Conservation (phyloP, 1,140 invertebrate genomes). For the Triops longicaudatus region DNA sequence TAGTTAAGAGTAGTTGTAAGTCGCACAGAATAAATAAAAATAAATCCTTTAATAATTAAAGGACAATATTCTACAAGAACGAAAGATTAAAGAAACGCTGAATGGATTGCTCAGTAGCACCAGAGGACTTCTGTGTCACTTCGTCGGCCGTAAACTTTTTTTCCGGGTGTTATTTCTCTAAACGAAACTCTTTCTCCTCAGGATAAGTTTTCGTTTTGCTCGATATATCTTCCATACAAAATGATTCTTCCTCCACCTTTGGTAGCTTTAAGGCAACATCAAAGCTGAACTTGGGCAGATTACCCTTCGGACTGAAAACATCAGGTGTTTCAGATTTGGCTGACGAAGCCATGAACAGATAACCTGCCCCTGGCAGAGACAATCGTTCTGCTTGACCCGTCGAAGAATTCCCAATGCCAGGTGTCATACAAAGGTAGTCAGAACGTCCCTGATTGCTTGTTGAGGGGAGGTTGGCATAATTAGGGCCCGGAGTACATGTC, state of each 20-base stretch:
- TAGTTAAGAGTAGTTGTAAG: too few species aligned
- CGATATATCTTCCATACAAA: neutral
- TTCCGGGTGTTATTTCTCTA: too few species aligned
- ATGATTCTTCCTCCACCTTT: conserved; percentile 9
- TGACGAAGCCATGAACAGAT: conserved; percentile 25
- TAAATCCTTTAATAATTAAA: too few species aligned
- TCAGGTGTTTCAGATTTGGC: neutral
- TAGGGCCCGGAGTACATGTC: neutral
- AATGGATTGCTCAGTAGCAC: too few species aligned
- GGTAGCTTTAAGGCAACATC: neutral
- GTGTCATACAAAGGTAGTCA: neutral
- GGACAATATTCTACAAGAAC: too few species aligned
- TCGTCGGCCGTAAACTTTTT: too few species aligned
- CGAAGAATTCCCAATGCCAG: neutral
- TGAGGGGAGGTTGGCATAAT: neutral
- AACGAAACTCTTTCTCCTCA: too few species aligned
- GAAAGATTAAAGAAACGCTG: too few species aligned
- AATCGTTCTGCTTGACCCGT: neutral
- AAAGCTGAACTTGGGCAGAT: conserved; percentile 14
- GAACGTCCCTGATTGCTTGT: neutral
- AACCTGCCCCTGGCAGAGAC: neutral
- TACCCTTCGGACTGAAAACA: conserved; percentile 10
- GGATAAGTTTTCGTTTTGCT: neutral
- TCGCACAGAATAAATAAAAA: too few species aligned
- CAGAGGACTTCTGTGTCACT: too few species aligned